Evolutionary conservation across 2,888 invertebrate species (phyloP).

Genomic region (Elegia similella): DNA sequence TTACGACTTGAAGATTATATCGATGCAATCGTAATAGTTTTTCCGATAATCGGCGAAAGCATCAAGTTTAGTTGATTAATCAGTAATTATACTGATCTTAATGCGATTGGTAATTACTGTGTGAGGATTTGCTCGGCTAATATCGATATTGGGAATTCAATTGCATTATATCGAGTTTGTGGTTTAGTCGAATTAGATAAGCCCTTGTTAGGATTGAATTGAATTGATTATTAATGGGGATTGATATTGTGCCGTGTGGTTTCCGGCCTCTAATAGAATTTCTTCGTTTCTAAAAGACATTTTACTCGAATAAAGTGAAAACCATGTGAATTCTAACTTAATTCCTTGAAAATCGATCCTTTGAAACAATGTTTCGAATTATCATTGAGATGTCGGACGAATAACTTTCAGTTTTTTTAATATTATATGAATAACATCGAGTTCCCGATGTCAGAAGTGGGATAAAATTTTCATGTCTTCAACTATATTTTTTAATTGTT

Average conservation of each 20-base stretch:
- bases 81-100: constrained; percentile 11
- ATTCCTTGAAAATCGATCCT: too few species aligned
- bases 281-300: too few species aligned
- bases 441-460: too few species aligned
- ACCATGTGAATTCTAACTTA: too few species aligned
- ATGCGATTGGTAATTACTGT: constrained; percentile 9
- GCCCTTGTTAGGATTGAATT: not conserved
- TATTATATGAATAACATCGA: too few species aligned
- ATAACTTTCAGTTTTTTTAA: too few species aligned
- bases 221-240: not conserved
- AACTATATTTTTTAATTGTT: too few species aligned
- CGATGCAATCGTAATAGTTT: constrained; percentile 8
- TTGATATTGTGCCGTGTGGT: not conserved
- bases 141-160: constrained; percentile 9
- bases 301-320: too few species aligned
- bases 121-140: constrained; percentile 4
- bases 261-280: not conserved
- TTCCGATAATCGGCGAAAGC: constrained; percentile 14
- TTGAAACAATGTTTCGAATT: too few species aligned
- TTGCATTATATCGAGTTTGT: constrained; percentile 14
- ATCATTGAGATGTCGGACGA: too few species aligned
- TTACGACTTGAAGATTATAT: not conserved
- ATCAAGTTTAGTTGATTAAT: constrained; percentile 14
- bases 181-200: constrained; percentile 11
- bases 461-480: too few species aligned